These are phyloP conservation scores for Noctua comes DNA, from an alignment of 2,888 invertebrate genomes.

Conservation along the genomic window DNA sequence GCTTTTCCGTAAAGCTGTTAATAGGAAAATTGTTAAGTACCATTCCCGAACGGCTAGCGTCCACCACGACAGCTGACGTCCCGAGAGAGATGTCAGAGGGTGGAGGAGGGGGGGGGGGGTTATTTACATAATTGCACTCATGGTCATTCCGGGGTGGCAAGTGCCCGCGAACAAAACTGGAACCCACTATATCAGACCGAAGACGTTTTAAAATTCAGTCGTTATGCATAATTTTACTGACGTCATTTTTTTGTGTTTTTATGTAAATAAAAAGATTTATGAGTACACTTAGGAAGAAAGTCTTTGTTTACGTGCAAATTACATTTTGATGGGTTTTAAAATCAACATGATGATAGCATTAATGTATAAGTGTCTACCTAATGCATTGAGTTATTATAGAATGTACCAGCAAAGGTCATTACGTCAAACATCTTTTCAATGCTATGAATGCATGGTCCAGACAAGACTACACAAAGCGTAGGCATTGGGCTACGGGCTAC, in stretches of 20 bases:
- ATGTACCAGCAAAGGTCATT: background rate
- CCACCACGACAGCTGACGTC: conserved; percentile 42
- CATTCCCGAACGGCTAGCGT: conserved; percentile 24
- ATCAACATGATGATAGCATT: background rate
- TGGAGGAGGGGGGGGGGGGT: background rate
- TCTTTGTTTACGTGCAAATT: conserved; percentile 1
- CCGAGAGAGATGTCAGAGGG: conserved; percentile 15
- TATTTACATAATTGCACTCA: conserved; percentile 64
- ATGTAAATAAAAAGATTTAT: background rate
- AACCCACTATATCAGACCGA: conserved; percentile 19
- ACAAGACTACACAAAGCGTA: conserved; percentile 19
- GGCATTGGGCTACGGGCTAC: conserved; percentile 21
- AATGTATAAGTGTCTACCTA: background rate
- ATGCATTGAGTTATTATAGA: background rate
- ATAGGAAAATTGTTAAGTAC: conserved; percentile 32
- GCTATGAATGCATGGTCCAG: conserved; percentile 16
- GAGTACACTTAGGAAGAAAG: background rate
- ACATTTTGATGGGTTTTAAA: conserved; percentile 5
- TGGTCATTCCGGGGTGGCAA: conserved; percentile 45
- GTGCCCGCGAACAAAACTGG: conserved; percentile 15
- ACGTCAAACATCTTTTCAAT: background rate
- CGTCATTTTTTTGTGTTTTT: background rate
- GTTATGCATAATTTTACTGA: conserved; percentile 50
- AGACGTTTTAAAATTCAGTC: conserved; percentile 51
- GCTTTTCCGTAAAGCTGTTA: conserved; percentile 24